These are phyloP conservation scores for Oceanodroma tethys DNA, from an alignment of 2,113 vertebrate genomes.

Conservation along the genomic window DNA sequence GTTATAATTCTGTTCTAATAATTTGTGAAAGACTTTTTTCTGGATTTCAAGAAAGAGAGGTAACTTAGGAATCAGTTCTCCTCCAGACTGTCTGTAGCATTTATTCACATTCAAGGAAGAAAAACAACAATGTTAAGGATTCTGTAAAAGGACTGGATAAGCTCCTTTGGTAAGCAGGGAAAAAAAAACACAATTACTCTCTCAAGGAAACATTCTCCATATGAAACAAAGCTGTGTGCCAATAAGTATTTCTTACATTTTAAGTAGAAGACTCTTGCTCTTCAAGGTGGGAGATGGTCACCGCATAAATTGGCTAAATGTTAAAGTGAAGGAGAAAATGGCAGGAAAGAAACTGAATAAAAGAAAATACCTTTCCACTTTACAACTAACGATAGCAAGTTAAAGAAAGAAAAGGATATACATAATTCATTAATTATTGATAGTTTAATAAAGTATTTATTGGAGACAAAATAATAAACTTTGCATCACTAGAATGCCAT, in stretches of 20 bases:
- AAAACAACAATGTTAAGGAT: conserved; percentile 7
- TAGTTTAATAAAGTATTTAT: not conserved
- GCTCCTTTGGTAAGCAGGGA: not conserved
- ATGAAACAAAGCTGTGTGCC: not conserved
- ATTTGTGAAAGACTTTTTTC: not conserved
- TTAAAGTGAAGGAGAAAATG: not conserved
- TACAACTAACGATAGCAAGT: not conserved
- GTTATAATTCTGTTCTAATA: not conserved
- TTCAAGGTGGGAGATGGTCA: not conserved
- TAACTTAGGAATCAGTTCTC: not conserved
- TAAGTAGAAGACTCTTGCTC: not conserved
- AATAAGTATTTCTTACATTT: not conserved
- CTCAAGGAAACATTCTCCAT: conserved; percentile 6
- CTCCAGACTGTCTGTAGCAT: not conserved
- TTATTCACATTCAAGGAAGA: not conserved
- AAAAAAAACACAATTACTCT: not conserved
- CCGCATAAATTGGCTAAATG: not conserved
- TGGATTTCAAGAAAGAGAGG: not conserved
- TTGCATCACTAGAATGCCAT: not conserved
- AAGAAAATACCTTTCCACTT: not conserved
- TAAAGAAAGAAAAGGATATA: not conserved
- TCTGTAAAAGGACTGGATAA: conserved; percentile 9
- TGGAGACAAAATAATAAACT: not conserved
- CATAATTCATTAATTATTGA: not conserved
- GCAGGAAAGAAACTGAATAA: not conserved